Percentiles rank a stretch among this genome's conserved stretches.
Conservation (phyloP, 2,113 vertebrate species). For the Typhlomys cinereus region DNA sequence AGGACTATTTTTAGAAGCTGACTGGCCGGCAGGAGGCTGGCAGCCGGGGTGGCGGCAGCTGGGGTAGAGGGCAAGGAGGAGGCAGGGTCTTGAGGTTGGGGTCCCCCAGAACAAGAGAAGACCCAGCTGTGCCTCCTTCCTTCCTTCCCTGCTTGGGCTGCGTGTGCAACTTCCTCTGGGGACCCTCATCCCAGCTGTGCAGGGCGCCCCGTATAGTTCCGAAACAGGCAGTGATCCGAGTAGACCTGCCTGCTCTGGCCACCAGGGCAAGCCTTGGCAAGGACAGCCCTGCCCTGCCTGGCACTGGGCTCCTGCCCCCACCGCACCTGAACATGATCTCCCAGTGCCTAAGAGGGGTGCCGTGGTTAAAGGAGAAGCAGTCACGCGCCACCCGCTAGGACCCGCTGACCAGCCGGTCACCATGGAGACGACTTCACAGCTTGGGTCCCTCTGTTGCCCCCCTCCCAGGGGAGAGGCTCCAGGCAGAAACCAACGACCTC, state of each 20-base stretch:
- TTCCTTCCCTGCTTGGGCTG: background rate
- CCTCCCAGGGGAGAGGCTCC: background rate
- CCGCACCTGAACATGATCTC: background rate
- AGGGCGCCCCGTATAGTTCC: background rate
- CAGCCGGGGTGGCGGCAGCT: background rate
- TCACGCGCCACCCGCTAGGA: fast-evolving
- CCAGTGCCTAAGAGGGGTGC: background rate
- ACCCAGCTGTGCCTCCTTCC: background rate
- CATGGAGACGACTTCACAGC: background rate
- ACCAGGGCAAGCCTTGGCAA: background rate
- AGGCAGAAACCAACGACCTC: background rate
- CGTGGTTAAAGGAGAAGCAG: background rate
- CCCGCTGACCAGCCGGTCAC: background rate
- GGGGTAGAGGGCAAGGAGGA: no score
- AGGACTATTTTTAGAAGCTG: conserved; percentile 48
- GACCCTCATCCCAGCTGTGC: background rate
- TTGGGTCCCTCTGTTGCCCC: background rate
- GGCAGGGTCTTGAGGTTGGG: background rate
- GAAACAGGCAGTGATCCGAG: background rate
- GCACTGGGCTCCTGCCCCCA: no score
- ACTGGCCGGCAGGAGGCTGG: background rate
- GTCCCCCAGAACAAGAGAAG: background rate
- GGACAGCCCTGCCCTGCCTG: background rate
- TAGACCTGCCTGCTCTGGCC: background rate
- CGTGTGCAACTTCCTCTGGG: fast-evolving